Evolutionary conservation across 2,888 invertebrate species (phyloP).

Genomic region (Caenorhabditis doughertyi): DNA sequence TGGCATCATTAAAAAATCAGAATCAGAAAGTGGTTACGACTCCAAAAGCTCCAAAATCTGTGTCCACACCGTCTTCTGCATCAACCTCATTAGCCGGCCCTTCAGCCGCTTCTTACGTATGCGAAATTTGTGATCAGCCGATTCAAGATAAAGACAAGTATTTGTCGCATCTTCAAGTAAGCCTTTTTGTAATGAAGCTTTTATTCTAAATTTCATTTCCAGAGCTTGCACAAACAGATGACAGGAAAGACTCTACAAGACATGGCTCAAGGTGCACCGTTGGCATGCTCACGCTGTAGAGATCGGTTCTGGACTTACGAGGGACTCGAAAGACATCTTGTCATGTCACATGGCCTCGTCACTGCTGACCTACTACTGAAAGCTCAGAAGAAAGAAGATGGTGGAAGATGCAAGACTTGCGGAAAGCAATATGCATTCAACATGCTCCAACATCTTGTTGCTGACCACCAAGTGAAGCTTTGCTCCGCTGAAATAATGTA

Average conservation of each 20-base stretch:
- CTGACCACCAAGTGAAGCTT: conserved; percentile 80
- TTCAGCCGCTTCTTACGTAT: conserved; percentile 31
- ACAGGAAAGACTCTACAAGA: conserved; percentile 72
- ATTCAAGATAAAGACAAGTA: conserved; percentile 72
- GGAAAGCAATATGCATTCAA: conserved; percentile 86
- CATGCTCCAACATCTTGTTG: conserved; percentile 82
- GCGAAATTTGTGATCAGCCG: conserved; percentile 80
- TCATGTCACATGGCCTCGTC: conserved; percentile 94
- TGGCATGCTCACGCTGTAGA: conserved; percentile 80
- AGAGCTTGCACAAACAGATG: conserved; percentile 77
- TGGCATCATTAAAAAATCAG: conserved; percentile 15
- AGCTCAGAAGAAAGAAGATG: conserved; percentile 94
- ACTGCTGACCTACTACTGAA: conserved; percentile 97
- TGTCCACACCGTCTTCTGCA: background rate
- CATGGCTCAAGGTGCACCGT: conserved; percentile 79
- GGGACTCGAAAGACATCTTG: conserved; percentile 94
- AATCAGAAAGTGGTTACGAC: conserved; percentile 5
- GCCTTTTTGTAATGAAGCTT: background rate
- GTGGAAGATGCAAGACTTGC: conserved; percentile 95
- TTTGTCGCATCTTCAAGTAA: conserved; percentile 75
- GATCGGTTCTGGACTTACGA: conserved; percentile 93
- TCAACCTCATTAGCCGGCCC: background rate
- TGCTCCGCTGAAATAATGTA: conserved; percentile 82
- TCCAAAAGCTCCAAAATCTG: conserved; percentile 6
- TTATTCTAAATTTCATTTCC: background rate